These are phyloP conservation scores for Oreotrochilus melanogaster DNA, from an alignment of 2,113 vertebrate species.

Conservation along the genomic window DNA sequence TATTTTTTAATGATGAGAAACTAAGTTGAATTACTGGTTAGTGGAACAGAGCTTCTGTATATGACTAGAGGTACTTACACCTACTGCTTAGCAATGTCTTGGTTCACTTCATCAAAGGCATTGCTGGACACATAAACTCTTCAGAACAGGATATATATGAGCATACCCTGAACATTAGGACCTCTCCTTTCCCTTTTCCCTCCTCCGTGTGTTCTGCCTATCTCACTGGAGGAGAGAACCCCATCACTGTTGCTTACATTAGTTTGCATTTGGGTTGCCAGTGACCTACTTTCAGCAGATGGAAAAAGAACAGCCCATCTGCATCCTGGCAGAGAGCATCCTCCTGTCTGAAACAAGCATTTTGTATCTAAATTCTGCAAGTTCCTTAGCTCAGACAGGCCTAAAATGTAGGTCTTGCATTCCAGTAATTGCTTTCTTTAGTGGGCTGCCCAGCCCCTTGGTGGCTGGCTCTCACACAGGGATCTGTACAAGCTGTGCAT, in stretches of 20 bases:
- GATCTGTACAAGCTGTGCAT: background rate
- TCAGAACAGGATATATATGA: background rate
- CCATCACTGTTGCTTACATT: background rate
- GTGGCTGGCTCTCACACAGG: background rate
- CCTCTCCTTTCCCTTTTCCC: background rate
- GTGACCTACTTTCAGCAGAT: constrained; percentile 61
- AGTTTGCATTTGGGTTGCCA: background rate
- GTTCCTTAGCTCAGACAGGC: background rate
- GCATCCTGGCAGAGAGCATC: background rate
- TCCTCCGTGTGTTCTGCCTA: background rate
- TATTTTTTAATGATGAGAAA: background rate
- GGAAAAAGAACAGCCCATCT: constrained; percentile 31
- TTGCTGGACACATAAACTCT: background rate
- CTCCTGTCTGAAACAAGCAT: background rate
- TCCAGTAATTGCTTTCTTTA: background rate
- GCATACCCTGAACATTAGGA: background rate
- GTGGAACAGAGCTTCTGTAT: background rate
- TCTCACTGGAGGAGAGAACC: background rate
- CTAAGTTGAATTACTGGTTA: background rate
- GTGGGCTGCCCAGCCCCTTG: background rate
- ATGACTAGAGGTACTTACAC: background rate
- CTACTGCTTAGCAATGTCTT: background rate
- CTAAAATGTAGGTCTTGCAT: background rate
- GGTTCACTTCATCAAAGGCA: no score
- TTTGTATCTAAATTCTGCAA: background rate